Conservation (phyloP, 2,888 invertebrate species). For the Adelphocoris suturalis region DNA sequence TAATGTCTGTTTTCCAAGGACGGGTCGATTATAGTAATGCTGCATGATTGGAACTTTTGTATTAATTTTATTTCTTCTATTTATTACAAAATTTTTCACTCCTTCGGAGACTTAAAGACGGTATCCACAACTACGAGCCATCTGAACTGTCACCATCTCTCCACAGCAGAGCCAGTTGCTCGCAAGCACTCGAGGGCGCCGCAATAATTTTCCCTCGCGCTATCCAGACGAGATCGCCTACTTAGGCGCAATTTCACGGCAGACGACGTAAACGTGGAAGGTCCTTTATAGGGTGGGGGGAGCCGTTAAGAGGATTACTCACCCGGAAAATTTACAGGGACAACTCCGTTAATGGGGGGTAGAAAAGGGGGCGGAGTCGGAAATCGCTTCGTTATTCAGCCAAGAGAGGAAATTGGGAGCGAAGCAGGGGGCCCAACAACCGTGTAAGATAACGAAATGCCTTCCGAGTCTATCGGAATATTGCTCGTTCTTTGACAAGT, state of each 20-base stretch:
- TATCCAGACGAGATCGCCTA: neutral
- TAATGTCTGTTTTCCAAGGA: too few relatives aligned
- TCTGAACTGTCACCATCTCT: too few relatives aligned
- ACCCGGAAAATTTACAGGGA: slow-evolving; percentile 32
- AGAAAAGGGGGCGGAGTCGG: neutral
- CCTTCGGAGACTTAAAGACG: too few relatives aligned
- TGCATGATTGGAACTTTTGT: too few relatives aligned
- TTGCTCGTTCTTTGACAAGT: slow-evolving; percentile 7
- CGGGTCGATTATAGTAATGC: too few relatives aligned
- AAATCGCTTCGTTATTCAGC: slow-evolving; percentile 22
- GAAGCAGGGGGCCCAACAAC: neutral
- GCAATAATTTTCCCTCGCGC: neutral
- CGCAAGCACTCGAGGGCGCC: neutral
- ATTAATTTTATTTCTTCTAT: too few relatives aligned
- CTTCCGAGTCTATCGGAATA: neutral
- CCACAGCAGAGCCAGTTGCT: too few relatives aligned
- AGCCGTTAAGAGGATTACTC: slow-evolving; percentile 30
- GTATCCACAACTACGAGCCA: too few relatives aligned
- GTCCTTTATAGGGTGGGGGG: neutral
- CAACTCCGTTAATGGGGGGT: slow-evolving; percentile 9
- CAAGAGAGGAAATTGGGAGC: slow-evolving; percentile 1
- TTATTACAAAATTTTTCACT: too few relatives aligned
- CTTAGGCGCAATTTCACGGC: slow-evolving; percentile 22
- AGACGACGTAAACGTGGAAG: neutral
- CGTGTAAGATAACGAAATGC: slow-evolving; percentile 16